These are phyloP conservation scores for Theretra japonica DNA, from an alignment of 2,888 invertebrate genomes.

Conservation along the genomic window DNA sequence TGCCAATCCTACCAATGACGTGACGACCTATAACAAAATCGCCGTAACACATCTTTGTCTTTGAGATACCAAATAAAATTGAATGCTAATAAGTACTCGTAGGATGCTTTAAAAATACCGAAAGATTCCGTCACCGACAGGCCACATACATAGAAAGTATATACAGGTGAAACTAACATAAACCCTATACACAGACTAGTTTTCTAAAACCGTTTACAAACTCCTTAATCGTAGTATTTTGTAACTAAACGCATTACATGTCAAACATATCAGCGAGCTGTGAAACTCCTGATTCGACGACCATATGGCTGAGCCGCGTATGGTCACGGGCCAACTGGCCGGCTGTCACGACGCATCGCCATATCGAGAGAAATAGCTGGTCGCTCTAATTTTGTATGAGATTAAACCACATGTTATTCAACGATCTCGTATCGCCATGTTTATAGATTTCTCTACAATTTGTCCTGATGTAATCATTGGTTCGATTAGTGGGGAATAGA, in stretches of 20 bases:
- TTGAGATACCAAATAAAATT: too few species aligned
- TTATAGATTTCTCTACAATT: conserved; percentile 18
- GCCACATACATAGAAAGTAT: too few species aligned
- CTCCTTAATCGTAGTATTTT: not conserved
- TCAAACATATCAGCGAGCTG: conserved; percentile 19
- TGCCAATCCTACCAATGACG: too few species aligned
- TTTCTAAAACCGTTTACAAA: not conserved
- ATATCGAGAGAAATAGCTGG: conserved; percentile 22
- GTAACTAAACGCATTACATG: conserved; percentile 11
- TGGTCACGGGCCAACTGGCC: conserved; percentile 31
- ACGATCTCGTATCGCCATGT: conserved; percentile 1
- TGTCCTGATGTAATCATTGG: not conserved
- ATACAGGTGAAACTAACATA: too few species aligned
- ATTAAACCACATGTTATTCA: conserved; percentile 9
- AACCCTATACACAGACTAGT: not conserved
- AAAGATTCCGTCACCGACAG: too few species aligned
- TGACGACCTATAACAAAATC: too few species aligned
- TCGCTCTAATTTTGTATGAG: conserved; percentile 20
- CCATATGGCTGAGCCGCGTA: conserved; percentile 27
- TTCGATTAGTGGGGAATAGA: not conserved
- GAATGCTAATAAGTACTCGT: too few species aligned
- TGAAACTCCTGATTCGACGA: conserved; percentile 25
- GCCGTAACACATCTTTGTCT: too few species aligned
- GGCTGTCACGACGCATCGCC: conserved; percentile 23
- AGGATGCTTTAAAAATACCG: too few species aligned